These are phyloP conservation scores for Pristionchus arcanus DNA, from an alignment of 2,888 invertebrate species.

Conservation along the genomic window DNA sequence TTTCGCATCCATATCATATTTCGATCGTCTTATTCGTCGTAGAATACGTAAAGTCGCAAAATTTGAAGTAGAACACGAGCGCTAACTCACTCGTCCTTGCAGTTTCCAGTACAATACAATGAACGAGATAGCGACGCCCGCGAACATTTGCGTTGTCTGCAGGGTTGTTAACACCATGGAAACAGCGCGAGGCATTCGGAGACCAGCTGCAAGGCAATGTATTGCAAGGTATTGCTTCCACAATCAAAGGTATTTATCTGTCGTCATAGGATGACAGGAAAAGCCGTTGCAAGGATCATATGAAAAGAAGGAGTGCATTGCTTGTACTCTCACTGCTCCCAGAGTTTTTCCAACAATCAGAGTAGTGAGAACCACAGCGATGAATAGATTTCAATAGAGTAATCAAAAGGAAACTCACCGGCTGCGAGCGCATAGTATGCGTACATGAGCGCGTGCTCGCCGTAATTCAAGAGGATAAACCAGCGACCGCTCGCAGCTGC, in stretches of 20 bases:
- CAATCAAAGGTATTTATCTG: neutral
- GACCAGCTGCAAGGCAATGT: neutral
- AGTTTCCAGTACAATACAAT: neutral
- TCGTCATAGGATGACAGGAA: too few species aligned
- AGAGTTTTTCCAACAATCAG: too few species aligned
- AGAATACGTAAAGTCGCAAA: too few species aligned
- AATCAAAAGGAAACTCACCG: neutral
- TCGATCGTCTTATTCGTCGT: too few species aligned
- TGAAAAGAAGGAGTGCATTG: too few species aligned
- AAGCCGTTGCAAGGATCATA: too few species aligned
- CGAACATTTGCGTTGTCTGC: neutral
- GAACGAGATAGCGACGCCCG: neutral
- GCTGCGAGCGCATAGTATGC: slow-evolving; percentile 70
- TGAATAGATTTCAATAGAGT: too few species aligned
- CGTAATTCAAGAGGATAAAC: slow-evolving; percentile 81
- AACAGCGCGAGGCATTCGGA: neutral
- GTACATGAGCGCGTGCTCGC: slow-evolving; percentile 81
- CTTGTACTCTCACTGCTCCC: too few species aligned
- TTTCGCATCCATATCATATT: too few species aligned
- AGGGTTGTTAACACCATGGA: neutral
- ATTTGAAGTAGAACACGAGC: too few species aligned
- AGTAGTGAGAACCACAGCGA: too few species aligned
- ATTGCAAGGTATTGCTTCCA: too few species aligned
- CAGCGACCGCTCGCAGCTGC: slow-evolving; percentile 61
- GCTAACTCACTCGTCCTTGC: neutral